phyloP scores from a whole-genome alignment of 2,888 invertebrate species.

The Callosobruchus maculatus region DNA sequence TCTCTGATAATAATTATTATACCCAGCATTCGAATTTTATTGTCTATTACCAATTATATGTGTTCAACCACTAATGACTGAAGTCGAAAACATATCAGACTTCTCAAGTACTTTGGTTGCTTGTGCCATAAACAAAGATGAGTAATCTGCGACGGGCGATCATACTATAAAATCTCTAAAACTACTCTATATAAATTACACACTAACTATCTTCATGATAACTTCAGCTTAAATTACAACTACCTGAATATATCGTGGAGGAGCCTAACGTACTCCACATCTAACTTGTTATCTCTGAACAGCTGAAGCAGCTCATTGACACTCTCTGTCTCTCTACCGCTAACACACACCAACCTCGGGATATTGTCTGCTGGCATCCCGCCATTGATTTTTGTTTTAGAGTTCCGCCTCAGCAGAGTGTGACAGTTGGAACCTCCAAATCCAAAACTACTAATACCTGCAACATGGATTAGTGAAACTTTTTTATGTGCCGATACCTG shows the following conservation, averaged over 20 bases:
- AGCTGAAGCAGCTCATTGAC: constrained; percentile 63
- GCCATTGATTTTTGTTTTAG: constrained; percentile 59
- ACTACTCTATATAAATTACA: too few relatives aligned
- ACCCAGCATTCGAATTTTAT: too few relatives aligned
- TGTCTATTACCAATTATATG: too few relatives aligned
- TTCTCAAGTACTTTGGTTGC: too few relatives aligned
- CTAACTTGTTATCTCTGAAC: constrained; percentile 51
- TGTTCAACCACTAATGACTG: too few relatives aligned
- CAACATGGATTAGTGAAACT: not conserved
- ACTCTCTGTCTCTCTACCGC: constrained; percentile 77
- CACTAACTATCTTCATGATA: constrained; percentile 64
- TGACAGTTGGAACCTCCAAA: constrained; percentile 89
- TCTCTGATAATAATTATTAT: too few relatives aligned
- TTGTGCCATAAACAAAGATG: too few relatives aligned
- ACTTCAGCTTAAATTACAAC: constrained; percentile 41
- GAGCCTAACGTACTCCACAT: constrained; percentile 33
- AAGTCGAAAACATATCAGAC: too few relatives aligned
- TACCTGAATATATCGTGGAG: constrained; percentile 48
- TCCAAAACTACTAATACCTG: constrained; percentile 86
- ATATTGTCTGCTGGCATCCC: constrained; percentile 61
- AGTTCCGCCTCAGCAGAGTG: constrained; percentile 60
- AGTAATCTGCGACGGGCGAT: too few relatives aligned
- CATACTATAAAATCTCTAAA: too few relatives aligned
- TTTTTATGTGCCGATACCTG: constrained; percentile 29
- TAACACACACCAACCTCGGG: constrained; percentile 69